Conservation (phyloP, 2,888 invertebrate genomes). For the Diadegma fenestrale region DNA sequence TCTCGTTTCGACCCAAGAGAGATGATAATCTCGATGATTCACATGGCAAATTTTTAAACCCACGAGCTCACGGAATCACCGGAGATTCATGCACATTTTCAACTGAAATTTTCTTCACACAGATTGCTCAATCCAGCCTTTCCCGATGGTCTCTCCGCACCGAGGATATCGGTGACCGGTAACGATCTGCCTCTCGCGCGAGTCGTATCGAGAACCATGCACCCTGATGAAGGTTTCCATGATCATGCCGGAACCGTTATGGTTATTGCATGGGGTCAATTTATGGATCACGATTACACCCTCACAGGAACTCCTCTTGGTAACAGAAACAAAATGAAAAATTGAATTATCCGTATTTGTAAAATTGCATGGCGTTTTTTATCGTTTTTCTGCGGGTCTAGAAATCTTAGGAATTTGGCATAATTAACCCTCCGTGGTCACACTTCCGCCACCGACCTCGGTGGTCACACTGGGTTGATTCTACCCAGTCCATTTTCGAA, state of each 20-base stretch:
- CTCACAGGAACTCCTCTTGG: slow-evolving; percentile 95
- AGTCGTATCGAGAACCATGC: slow-evolving; percentile 95
- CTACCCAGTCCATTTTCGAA: too few species aligned
- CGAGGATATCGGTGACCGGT: slow-evolving; percentile 92
- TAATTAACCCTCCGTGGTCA: too few species aligned
- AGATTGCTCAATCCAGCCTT: slow-evolving; percentile 93
- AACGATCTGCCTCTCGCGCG: slow-evolving; percentile 92
- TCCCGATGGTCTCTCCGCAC: slow-evolving; percentile 94
- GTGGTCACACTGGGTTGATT: too few species aligned
- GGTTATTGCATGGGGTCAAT: slow-evolving; percentile 97
- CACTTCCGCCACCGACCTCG: too few species aligned
- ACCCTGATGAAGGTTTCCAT: slow-evolving; percentile 96
- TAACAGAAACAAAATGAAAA: slow-evolving; percentile 84
- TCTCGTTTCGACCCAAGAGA: background rate
- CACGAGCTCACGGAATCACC: background rate
- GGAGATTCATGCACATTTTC: background rate
- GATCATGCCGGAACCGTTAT: slow-evolving; percentile 97
- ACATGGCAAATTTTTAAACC: background rate
- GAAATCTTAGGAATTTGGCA: background rate
- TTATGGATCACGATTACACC: slow-evolving; percentile 97
- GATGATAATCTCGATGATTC: background rate
- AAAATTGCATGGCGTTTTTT: background rate
- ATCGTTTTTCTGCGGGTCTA: background rate
- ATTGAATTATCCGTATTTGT: background rate
- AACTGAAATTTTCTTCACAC: slow-evolving; percentile 28